These are phyloP conservation scores for Pteromalus puparum DNA, from an alignment of 1,140 invertebrate species.

Conservation along the genomic window DNA sequence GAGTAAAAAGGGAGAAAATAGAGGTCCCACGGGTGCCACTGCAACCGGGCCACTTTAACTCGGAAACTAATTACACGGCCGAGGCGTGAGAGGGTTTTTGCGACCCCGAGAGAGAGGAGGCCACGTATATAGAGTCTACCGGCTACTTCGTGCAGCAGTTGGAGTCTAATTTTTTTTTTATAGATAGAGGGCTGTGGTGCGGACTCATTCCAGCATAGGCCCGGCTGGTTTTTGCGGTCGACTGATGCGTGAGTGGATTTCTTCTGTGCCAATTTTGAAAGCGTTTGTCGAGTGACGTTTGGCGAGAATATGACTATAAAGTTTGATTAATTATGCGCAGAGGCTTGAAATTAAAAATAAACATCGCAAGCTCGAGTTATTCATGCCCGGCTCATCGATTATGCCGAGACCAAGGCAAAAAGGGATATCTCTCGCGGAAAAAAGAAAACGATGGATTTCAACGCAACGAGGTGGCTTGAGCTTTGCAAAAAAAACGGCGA, in stretches of 20 bases:
- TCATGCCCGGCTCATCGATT: not conserved
- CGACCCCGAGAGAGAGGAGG: conserved; percentile 48
- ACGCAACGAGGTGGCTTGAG: not conserved
- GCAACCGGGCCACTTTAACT: conserved; percentile 66
- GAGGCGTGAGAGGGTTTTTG: conserved; percentile 66
- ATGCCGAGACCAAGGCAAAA: not conserved
- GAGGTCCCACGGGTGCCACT: conserved; percentile 31
- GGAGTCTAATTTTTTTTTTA: not conserved
- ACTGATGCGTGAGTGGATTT: not conserved
- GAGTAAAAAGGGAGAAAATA: conserved; percentile 35
- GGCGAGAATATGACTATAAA: not conserved
- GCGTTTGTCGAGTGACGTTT: not conserved
- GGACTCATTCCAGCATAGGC: not conserved
- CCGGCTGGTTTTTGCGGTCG: too few species aligned
- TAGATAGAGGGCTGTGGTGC: not conserved
- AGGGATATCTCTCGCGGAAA: not conserved
- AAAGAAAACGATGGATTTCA: conserved; percentile 37
- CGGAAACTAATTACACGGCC: conserved; percentile 69
- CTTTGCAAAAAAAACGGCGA: conserved; percentile 9
- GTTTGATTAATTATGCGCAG: not conserved
- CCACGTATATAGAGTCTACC: not conserved
- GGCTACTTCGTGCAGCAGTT: not conserved
- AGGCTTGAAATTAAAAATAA: not conserved
- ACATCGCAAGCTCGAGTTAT: not conserved
- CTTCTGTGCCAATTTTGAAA: not conserved